Conservation (phyloP, 2,888 invertebrate genomes). For the Branchinecta sandiegonensis region DNA sequence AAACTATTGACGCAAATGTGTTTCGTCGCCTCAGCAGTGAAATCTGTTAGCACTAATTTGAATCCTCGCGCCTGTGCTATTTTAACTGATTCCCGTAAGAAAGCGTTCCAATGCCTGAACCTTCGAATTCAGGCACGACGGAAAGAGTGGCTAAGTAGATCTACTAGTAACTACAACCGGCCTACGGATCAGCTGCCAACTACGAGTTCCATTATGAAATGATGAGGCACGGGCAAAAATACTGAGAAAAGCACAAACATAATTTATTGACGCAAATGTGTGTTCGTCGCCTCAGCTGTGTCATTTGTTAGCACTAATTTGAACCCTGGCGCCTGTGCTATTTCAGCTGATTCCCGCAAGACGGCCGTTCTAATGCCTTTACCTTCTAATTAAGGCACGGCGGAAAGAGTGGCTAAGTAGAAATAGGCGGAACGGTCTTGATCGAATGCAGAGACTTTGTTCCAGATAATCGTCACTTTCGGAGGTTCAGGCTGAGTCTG, state of each 20-base stretch:
- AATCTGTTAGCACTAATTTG: not conserved
- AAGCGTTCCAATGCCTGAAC: not conserved
- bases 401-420: not conserved
- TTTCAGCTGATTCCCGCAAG: not conserved
- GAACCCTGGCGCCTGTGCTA: not conserved
- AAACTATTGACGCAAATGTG: not conserved
- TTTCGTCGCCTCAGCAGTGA: not conserved
- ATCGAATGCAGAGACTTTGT: not conserved
- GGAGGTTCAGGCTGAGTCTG: too few relatives aligned
- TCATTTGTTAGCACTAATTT: not conserved
- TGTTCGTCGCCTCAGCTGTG: not conserved
- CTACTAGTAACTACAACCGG: too few relatives aligned
- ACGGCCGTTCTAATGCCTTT: not conserved
- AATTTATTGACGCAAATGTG: constrained; percentile 13
- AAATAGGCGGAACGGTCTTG: not conserved
- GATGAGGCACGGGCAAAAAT: too few relatives aligned
- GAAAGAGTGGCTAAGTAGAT: too few relatives aligned
- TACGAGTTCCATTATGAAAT: too few relatives aligned
- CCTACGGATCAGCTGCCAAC: too few relatives aligned
- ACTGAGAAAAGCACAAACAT: not conserved
- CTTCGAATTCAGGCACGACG: not conserved
- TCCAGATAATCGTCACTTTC: too few relatives aligned
- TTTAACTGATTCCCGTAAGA: not conserved
- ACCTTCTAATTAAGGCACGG: not conserved
- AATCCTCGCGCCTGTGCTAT: not conserved